Evolutionary conservation across 1,140 invertebrate genomes (phyloP).

Genomic region (Platyura marginata): DNA sequence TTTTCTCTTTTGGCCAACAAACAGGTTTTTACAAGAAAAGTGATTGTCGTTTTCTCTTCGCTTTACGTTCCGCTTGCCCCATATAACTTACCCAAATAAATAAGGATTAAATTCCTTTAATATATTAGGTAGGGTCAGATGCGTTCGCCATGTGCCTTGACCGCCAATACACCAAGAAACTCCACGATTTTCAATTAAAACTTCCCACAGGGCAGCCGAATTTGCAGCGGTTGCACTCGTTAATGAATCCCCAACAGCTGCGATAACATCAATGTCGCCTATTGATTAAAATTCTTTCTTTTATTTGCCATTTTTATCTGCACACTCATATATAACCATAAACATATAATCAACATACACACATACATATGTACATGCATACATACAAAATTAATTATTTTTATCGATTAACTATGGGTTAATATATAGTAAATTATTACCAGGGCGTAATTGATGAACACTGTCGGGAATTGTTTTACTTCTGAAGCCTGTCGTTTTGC

Average conservation of each 20-base stretch:
- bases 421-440: neutral
- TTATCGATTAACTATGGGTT: too few species aligned
- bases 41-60: neutral
- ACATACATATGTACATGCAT: too few species aligned
- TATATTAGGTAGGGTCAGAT: slow-evolving; percentile 30
- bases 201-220: slow-evolving; percentile 17
- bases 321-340: neutral
- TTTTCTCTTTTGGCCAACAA: too few species aligned
- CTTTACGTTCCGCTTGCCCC: neutral
- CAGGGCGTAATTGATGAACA: slow-evolving; percentile 5
- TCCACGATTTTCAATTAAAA: slow-evolving; percentile 24
- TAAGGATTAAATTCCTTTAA: slow-evolving; percentile 36
- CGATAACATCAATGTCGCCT: slow-evolving; percentile 42
- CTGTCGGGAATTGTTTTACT: slow-evolving; percentile 3
- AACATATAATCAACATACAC: too few species aligned
- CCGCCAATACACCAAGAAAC: slow-evolving; percentile 19
- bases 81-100: slow-evolving; percentile 22
- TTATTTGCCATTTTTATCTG: slow-evolving; percentile 9
- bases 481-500: neutral
- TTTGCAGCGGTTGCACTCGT: slow-evolving; percentile 32
- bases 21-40: too few species aligned
- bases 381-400: too few species aligned
- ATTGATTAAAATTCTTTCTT: slow-evolving; percentile 19
- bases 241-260: slow-evolving; percentile 42
- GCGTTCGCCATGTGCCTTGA: slow-evolving; percentile 30